These are phyloP conservation scores for Drosophila cognata DNA, from an alignment of 2,888 invertebrate genomes.

Conservation along the genomic window DNA sequence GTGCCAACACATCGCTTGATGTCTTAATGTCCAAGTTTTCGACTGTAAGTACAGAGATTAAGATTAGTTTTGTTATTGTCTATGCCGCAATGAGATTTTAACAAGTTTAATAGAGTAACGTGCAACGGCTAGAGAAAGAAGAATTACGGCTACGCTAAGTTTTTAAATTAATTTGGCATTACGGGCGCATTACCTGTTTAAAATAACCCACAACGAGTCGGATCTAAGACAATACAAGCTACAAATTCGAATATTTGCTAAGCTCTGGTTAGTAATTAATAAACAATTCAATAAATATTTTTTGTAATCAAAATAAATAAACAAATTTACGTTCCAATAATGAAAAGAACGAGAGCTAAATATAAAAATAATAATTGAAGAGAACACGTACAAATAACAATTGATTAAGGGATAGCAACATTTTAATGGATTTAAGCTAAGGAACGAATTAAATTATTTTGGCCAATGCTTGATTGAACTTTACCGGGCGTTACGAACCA, in stretches of 20 bases:
- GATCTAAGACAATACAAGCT: slow-evolving; percentile 22
- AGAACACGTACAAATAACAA: slow-evolving; percentile 20
- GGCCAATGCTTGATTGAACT: slow-evolving; percentile 67
- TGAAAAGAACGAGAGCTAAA: not conserved
- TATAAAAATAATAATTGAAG: slow-evolving; percentile 12
- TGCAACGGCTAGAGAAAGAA: slow-evolving; percentile 48
- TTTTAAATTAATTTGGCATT: slow-evolving; percentile 31
- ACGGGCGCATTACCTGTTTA: slow-evolving; percentile 13
- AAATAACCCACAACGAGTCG: slow-evolving; percentile 2
- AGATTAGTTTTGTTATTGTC: slow-evolving; percentile 3
- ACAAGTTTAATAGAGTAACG: slow-evolving; percentile 29
- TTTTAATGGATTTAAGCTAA: slow-evolving; percentile 43
- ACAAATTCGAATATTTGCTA: slow-evolving; percentile 30
- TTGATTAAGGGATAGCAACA: slow-evolving; percentile 28
- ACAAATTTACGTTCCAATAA: slow-evolving; percentile 15
- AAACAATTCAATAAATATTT: slow-evolving; percentile 1
- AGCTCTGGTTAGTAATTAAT: slow-evolving; percentile 42
- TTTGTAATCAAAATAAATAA: slow-evolving; percentile 1
- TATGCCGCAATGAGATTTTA: not conserved
- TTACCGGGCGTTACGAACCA: slow-evolving; percentile 85
- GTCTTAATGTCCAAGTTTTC: slow-evolving; percentile 80
- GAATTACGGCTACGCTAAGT: slow-evolving; percentile 41
- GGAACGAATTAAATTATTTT: slow-evolving; percentile 48
- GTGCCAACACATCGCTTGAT: slow-evolving; percentile 66
- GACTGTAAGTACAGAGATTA: slow-evolving; percentile 63